Conservation (phyloP, 2,888 invertebrate species). For the Crepidodera aurea region DNA sequence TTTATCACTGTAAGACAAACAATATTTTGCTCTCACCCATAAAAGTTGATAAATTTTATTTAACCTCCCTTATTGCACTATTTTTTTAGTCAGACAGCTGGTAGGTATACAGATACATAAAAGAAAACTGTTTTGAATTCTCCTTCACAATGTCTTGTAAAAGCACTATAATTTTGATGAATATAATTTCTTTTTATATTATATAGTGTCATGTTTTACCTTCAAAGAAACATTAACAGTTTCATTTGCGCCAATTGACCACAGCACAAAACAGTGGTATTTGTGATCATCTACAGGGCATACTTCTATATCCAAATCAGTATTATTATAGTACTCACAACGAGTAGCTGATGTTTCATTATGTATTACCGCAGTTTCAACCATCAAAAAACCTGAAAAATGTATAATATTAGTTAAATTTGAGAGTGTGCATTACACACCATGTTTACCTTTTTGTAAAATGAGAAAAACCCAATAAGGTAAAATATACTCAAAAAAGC, state of each 20-base stretch:
- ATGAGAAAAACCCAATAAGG: slow-evolving; percentile 24
- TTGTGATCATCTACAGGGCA: slow-evolving; percentile 68
- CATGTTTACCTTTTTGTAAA: slow-evolving; percentile 14
- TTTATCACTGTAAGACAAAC: too few relatives aligned
- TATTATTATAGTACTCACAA: slow-evolving; percentile 76
- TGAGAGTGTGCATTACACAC: slow-evolving; percentile 3
- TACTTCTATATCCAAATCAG: slow-evolving; percentile 66
- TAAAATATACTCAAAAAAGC: slow-evolving; percentile 15
- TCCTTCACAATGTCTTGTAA: too few relatives aligned
- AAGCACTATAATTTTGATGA: too few relatives aligned
- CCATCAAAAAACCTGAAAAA: slow-evolving; percentile 19
- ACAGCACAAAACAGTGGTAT: slow-evolving; percentile 84
- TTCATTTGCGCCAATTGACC: slow-evolving; percentile 77
- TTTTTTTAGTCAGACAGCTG: too few relatives aligned
- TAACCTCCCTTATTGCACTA: too few relatives aligned
- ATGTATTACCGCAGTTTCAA: slow-evolving; percentile 42
- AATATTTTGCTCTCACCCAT: too few relatives aligned
- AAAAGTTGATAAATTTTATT: too few relatives aligned
- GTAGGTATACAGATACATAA: too few relatives aligned
- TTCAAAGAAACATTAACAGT: slow-evolving; percentile 59
- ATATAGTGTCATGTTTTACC: slow-evolving; percentile 49
- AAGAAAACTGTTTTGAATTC: too few relatives aligned
- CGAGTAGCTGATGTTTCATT: slow-evolving; percentile 62
- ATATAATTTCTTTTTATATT: too few relatives aligned
- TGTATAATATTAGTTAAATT: slow-evolving; percentile 5